These are phyloP conservation scores for Agrotis ipsilon DNA, from an alignment of 2,888 invertebrate species.

Conservation along the genomic window DNA sequence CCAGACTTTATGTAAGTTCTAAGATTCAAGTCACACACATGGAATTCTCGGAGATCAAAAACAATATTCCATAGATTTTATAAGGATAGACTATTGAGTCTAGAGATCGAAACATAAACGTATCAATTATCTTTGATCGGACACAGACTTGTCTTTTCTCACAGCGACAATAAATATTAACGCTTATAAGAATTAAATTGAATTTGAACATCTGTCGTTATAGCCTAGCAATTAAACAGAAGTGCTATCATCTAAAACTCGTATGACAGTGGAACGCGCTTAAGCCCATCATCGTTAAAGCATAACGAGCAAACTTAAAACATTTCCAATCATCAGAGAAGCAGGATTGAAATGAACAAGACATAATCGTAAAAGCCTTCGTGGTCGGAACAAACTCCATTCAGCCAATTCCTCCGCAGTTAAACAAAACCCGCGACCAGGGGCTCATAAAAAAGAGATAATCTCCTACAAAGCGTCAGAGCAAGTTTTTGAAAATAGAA, in stretches of 20 bases:
- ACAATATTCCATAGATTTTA: neutral
- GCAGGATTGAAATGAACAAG: constrained; percentile 84
- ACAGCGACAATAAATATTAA: constrained; percentile 21
- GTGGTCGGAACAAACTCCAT: constrained; percentile 82
- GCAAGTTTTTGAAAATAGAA: constrained; percentile 91
- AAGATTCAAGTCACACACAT: constrained; percentile 2
- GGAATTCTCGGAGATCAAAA: constrained; percentile 20
- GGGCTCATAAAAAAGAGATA: constrained; percentile 91
- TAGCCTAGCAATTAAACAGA: constrained; percentile 46
- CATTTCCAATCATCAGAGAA: constrained; percentile 80
- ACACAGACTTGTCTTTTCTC: neutral
- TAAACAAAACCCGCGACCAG: constrained; percentile 87
- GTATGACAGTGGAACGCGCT: constrained; percentile 32
- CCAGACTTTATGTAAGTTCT: constrained; percentile 25
- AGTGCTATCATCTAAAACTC: constrained; percentile 49
- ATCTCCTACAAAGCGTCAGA: constrained; percentile 90
- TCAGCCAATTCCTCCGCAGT: constrained; percentile 87
- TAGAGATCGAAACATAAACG: constrained; percentile 11
- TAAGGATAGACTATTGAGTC: neutral
- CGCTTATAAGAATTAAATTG: constrained; percentile 34
- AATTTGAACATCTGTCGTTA: constrained; percentile 30
- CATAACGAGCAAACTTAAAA: constrained; percentile 72
- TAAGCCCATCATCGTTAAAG: constrained; percentile 55
- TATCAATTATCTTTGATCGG: constrained; percentile 20
- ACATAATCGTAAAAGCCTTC: constrained; percentile 83